Evolutionary conservation across 2,113 vertebrate species (phyloP), one percentile per base, ranked within the genome.

Genomic region (Symphodus melops): DNA sequence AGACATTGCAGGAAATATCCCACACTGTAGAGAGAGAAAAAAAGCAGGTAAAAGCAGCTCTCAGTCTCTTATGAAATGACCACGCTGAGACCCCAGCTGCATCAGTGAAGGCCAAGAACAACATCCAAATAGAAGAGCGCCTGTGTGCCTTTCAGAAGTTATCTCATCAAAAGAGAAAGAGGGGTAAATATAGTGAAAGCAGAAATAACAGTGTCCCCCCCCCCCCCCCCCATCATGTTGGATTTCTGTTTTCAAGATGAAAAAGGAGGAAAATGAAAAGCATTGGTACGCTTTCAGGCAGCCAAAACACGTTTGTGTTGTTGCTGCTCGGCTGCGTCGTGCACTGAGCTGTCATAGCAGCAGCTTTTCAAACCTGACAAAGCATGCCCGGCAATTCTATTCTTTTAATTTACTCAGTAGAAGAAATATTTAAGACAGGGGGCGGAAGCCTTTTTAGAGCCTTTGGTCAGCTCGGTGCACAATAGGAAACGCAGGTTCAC

Each of bases 341-440:
- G 71, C 81, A 85, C 56, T 33, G 55, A 75, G 58, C 53, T 73
- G 79, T 68, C 82, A 78, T 21, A 75, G 41, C 5, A 69, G 58
- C 74, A 62, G 57, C 59, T 46, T 20, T 20, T 68, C 63, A 68
- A 69, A 66, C 53, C 67, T 67, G 74, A 76, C 49, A 28, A 72
- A 72, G 62, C 81, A 59, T 68, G 57, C 66, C 64, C 75, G 77
- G 69, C 75, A 82, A 61, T 82, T 66, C 4, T 33, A 33, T 33
- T 33, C 28, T 33, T 33, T 5, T 33, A 33, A 73, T 74, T 74
- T 68, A 44, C 79, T 87, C 78, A 87, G 87, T 87, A 64, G 25
- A 82, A 77, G 62, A 85, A 84, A 87, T 72, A 81, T 72, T 83
- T 83, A 61, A 48, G 36, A 69, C 23, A 52, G 44, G 60, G 66